A percentile compares a stretch with the other conserved stretches of the same genome.
phyloP scores from a whole-genome alignment of 2,888 invertebrate species.

The Coenonympha glycerion region DNA sequence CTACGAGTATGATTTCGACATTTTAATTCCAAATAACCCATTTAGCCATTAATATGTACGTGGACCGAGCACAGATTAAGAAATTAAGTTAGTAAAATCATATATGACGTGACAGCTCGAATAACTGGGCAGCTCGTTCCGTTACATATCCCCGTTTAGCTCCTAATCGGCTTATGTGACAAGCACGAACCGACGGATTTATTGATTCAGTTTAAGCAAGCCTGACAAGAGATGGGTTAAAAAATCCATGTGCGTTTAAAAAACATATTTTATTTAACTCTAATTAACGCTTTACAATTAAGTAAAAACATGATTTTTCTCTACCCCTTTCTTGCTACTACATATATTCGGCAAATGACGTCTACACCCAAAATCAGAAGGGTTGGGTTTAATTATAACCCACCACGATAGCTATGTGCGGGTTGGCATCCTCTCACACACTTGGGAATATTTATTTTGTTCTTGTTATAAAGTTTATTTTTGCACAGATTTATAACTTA shows the following conservation, averaged over 20 bases:
- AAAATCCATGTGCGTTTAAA: neutral
- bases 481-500: no score
- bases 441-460: no score
- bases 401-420: no score
- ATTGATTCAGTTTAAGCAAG: constrained; percentile 23
- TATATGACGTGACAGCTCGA: constrained; percentile 30
- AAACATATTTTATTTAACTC: no score
- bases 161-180: constrained; percentile 61
- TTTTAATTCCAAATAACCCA: neutral
- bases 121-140: constrained; percentile 34
- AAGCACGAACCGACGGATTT: constrained; percentile 37
- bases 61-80: constrained; percentile 12
- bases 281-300: no score
- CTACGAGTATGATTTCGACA: neutral
- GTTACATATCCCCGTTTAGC: constrained; percentile 53
- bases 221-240: neutral
- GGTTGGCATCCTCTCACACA: no score
- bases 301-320: no score
- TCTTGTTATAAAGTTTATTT: no score
- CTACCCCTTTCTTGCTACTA: no score
- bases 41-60: neutral
- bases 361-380: no score
- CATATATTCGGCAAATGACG: no score
- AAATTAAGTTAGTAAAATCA: constrained; percentile 32
- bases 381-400: no score